These are phyloP conservation scores for Montipora cactus DNA, from an alignment of 64 coral and sea anemone species.

Conservation along the genomic window DNA sequence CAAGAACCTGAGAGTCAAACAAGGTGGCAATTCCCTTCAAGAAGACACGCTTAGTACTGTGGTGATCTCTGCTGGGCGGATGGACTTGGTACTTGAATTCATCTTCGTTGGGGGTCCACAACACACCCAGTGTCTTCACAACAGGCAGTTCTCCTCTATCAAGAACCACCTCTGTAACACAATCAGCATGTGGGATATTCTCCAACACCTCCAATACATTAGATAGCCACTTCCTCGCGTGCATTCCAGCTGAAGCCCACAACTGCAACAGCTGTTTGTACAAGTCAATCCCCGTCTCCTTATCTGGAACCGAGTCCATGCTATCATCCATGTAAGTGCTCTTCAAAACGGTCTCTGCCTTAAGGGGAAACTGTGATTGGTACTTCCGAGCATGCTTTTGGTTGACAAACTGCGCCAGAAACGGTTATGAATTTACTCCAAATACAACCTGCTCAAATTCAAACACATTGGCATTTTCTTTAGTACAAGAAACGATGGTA, in stretches of 20 bases:
- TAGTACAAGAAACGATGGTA: slow-evolving; percentile 39
- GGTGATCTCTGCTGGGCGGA: background rate
- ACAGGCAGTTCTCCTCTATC: too few relatives aligned
- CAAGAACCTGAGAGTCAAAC: too few relatives aligned
- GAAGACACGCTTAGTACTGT: background rate
- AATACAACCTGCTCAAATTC: slow-evolving; percentile 75
- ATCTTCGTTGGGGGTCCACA: too few relatives aligned
- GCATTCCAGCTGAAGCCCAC: slow-evolving; percentile 61
- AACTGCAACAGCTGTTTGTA: slow-evolving; percentile 38
- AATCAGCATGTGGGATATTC: too few relatives aligned
- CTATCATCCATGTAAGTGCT: background rate
- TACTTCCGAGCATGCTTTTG: slow-evolving; percentile 53
- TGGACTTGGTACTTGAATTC: too few relatives aligned
- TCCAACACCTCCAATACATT: slow-evolving; percentile 37
- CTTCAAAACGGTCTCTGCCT: slow-evolving; percentile 50
- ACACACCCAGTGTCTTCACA: too few relatives aligned
- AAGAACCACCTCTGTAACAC: too few relatives aligned
- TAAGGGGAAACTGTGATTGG: slow-evolving; percentile 43
- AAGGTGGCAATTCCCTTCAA: too few relatives aligned
- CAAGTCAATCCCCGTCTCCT: slow-evolving; percentile 37
- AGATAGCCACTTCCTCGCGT: slow-evolving; percentile 74
- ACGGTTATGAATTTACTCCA: slow-evolving; percentile 65
- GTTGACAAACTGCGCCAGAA: slow-evolving; percentile 45
- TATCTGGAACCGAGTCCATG: background rate
- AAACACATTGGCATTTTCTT: slow-evolving; percentile 26